These are phyloP conservation scores for Danaus plexippus DNA, from an alignment of 1,140 invertebrate species.

Conservation along the genomic window DNA sequence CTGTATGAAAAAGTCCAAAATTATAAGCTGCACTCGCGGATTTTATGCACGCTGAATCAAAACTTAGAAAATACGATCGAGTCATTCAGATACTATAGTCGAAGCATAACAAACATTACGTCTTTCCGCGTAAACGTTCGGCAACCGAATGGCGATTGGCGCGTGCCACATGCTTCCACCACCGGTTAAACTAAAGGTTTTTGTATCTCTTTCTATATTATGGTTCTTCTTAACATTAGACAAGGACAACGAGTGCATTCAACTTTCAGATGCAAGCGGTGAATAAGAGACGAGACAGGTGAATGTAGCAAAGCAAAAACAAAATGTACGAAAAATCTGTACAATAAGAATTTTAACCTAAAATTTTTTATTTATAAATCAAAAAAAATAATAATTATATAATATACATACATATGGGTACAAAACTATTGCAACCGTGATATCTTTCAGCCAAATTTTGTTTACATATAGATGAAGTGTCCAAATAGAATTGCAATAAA, in stretches of 20 bases:
- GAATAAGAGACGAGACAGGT: constrained; percentile 52
- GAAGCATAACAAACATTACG: constrained; percentile 35
- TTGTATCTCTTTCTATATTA: constrained; percentile 48
- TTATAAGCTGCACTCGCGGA: no score
- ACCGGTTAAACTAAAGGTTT: constrained; percentile 27
- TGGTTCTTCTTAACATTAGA: constrained; percentile 29
- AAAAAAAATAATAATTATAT: constrained; percentile 1
- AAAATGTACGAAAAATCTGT: constrained; percentile 10
- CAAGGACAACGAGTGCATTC: constrained; percentile 41
- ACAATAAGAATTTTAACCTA: constrained; percentile 1
- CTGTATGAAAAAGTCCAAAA: no score
- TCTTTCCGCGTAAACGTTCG: constrained; percentile 35
- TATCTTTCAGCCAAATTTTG: constrained; percentile 6
- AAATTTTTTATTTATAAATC: constrained; percentile 1
- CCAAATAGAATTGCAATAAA: constrained; percentile 19
- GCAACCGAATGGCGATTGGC: constrained; percentile 56
- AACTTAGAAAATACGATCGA: constrained; percentile 54
- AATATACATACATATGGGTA: not conserved
- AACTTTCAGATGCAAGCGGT: constrained; percentile 38
- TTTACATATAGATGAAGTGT: not conserved
- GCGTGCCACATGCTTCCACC: constrained; percentile 61
- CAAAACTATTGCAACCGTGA: not conserved
- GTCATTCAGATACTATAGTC: constrained; percentile 9
- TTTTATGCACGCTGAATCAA: not conserved
- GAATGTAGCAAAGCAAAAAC: constrained; percentile 32